These are phyloP conservation scores for Smithornis capensis DNA, from an alignment of 2,113 vertebrate species.

Conservation along the genomic window DNA sequence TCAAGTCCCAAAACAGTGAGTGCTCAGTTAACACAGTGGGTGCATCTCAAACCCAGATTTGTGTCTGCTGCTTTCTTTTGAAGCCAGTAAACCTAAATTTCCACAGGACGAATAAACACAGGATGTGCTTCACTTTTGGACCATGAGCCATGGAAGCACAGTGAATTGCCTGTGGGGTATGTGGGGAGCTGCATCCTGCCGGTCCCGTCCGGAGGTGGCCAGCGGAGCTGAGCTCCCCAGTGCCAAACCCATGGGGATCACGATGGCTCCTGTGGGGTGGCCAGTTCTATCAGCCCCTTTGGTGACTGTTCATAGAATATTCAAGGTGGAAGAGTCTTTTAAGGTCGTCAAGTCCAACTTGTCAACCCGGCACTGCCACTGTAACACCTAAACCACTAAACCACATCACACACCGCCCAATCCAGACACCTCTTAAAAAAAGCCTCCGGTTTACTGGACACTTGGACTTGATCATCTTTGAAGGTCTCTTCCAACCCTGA, in stretches of 20 bases:
- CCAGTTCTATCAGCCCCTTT: background rate
- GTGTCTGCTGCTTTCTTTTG: background rate
- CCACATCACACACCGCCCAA: no score
- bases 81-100: background rate
- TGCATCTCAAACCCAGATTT: background rate
- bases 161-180: accelerated
- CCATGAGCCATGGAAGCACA: background rate
- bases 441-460: no score
- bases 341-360: background rate
- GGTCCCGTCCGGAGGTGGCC: accelerated
- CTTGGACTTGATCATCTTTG: background rate
- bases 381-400: background rate
- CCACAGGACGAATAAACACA: accelerated
- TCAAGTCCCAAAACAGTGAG: background rate
- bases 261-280: accelerated
- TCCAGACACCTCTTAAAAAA: no score
- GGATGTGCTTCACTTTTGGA: background rate
- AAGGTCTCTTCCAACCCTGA: no score
- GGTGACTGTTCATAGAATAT: background rate
- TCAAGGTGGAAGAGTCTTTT: background rate
- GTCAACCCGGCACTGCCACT: no score
- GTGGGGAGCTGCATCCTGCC: accelerated
- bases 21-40: accelerated
- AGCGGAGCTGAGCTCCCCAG: accelerated
- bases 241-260: accelerated